Conservation (phyloP, 2,888 invertebrate genomes). For the Chrysomela aeneicollis region DNA sequence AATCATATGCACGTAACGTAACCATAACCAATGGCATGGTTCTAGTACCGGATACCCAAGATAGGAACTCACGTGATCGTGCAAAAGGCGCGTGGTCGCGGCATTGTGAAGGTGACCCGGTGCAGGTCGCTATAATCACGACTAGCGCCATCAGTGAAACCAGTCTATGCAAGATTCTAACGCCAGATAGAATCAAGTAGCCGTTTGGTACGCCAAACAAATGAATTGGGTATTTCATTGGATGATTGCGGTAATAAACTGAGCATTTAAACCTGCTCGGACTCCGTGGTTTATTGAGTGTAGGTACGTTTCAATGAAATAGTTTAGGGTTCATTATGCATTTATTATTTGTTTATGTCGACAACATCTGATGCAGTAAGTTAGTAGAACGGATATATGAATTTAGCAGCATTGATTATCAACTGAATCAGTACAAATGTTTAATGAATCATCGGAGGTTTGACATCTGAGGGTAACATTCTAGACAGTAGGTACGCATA, state of each 20-base stretch:
- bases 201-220: conserved; percentile 7
- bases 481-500: too few relatives aligned
- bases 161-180: conserved; percentile 53
- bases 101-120: conserved; percentile 61
- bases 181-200: conserved; percentile 7
- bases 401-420: too few relatives aligned
- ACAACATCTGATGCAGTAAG: too few relatives aligned
- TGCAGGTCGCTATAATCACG: conserved; percentile 55
- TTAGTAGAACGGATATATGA: too few relatives aligned
- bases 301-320: conserved; percentile 1
- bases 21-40: not conserved
- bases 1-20: not conserved
- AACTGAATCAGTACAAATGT: too few relatives aligned
- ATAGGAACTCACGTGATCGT: conserved; percentile 50
- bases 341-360: not conserved
- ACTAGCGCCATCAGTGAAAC: conserved; percentile 52
- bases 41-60: not conserved
- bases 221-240: conserved; percentile 5
- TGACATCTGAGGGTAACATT: too few relatives aligned
- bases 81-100: conserved; percentile 54
- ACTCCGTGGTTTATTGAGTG: not conserved
- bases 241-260: conserved; percentile 4
- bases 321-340: not conserved
- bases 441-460: too few relatives aligned
- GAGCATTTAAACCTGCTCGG: conserved; percentile 3